A percentile compares a stretch with the other conserved stretches of the same genome.
phyloP scores from a whole-genome alignment of 64 coral and sea anemone genomes.

The Stylophora pistillata region DNA sequence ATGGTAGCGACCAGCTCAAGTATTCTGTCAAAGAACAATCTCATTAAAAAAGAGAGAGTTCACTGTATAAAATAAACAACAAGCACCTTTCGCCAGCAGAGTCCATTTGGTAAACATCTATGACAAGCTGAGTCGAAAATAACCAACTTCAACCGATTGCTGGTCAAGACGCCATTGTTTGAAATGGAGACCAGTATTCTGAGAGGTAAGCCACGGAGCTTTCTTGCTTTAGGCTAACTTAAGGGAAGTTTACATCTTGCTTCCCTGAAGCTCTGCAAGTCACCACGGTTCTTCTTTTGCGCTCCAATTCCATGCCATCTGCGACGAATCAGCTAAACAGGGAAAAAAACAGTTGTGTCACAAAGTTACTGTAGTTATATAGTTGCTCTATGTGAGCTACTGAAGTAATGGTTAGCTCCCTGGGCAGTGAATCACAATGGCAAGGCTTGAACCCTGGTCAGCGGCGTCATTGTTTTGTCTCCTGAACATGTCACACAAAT shows the following conservation, averaged over 20 bases:
- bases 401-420: too few relatives aligned
- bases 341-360: neutral
- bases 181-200: constrained; percentile 62
- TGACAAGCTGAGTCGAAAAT: constrained; percentile 88
- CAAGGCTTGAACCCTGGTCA: too few relatives aligned
- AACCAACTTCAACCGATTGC: constrained; percentile 64
- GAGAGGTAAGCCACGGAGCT: constrained; percentile 62
- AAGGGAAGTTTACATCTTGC: constrained; percentile 74
- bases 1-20: too few relatives aligned
- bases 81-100: constrained; percentile 68
- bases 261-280: constrained; percentile 73
- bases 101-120: constrained; percentile 62
- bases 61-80: neutral
- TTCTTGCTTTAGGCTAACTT: constrained; percentile 56
- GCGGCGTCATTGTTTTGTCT: too few relatives aligned
- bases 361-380: neutral
- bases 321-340: constrained; percentile 45
- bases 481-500: too few relatives aligned
- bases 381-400: neutral
- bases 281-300: constrained; percentile 54
- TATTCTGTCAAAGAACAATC: too few relatives aligned
- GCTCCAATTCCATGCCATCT: constrained; percentile 60
- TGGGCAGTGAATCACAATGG: too few relatives aligned
- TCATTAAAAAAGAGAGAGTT: too few relatives aligned
- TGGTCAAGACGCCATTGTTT: constrained; percentile 69